phyloP scores from a whole-genome alignment of 2,113 vertebrate species.

The Catharus minimus region DNA sequence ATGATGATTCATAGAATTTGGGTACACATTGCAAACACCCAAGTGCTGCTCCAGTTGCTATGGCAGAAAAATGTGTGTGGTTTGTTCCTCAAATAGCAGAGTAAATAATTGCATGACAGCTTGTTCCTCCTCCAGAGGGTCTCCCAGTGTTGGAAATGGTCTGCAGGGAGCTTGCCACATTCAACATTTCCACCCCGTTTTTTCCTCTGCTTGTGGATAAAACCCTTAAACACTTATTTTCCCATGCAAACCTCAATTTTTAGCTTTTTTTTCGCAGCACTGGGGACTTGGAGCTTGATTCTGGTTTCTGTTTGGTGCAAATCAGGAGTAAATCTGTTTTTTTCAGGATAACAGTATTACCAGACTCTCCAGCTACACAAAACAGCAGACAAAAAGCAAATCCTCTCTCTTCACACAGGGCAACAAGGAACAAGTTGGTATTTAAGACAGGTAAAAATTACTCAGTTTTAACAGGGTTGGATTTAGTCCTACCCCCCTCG shows the following conservation, averaged over 20 bases:
- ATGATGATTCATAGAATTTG: slow-evolving; percentile 50
- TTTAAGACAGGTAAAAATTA: background rate
- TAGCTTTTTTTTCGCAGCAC: background rate
- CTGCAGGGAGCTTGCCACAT: accelerated
- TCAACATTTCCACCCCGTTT: background rate
- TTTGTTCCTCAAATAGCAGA: slow-evolving; percentile 30
- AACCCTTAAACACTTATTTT: background rate
- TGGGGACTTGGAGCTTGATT: background rate
- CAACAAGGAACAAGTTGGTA: background rate
- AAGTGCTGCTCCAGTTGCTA: slow-evolving; percentile 25
- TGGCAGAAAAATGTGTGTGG: background rate
- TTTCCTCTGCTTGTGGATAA: background rate
- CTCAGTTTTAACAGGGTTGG: background rate
- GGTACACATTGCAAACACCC: background rate
- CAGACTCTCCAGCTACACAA: background rate
- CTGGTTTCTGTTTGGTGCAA: background rate
- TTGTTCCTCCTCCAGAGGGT: background rate
- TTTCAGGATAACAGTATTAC: background rate
- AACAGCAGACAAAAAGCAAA: background rate
- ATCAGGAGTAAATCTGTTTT: background rate
- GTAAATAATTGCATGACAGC: slow-evolving; percentile 13
- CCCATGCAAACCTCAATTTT: background rate
- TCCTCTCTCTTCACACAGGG: background rate
- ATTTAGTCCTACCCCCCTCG: background rate
- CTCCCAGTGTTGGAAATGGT: background rate